These are phyloP conservation scores for Solea senegalensis DNA, from an alignment of 2,113 vertebrate species.

Conservation along the genomic window DNA sequence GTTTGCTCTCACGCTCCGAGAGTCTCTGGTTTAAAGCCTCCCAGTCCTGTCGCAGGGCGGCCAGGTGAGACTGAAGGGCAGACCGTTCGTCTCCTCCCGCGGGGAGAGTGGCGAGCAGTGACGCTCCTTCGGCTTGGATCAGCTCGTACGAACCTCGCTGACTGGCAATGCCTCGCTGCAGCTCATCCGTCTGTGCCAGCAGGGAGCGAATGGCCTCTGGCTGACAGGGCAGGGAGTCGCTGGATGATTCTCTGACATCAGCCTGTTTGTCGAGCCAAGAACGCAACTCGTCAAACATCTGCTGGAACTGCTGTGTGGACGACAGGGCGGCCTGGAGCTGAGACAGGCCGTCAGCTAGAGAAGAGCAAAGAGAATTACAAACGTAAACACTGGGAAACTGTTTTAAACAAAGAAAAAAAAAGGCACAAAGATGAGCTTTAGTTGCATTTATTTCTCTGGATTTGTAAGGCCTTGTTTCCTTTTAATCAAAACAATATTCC, in stretches of 20 bases:
- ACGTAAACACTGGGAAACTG: constrained; percentile 14
- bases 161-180: constrained; percentile 90
- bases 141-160: constrained; percentile 96
- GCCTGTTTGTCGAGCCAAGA: constrained; percentile 89
- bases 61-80: constrained; percentile 86
- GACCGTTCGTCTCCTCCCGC: constrained; percentile 89
- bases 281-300: constrained; percentile 96
- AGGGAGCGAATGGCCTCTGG: constrained; percentile 86
- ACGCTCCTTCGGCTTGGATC: constrained; percentile 89
- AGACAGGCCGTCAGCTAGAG: constrained; percentile 91
- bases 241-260: constrained; percentile 72
- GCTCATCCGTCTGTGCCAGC: constrained; percentile 89
- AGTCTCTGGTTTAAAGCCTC: constrained; percentile 86
- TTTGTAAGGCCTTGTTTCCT: not conserved
- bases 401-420: constrained; percentile 9
- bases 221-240: constrained; percentile 86
- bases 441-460: constrained; percentile 11
- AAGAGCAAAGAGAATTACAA: not conserved
- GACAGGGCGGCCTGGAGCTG: constrained; percentile 94
- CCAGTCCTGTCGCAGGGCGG: constrained; percentile 89
- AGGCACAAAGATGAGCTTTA: not conserved
- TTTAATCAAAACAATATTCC: constrained; percentile 8
- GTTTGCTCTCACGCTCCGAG: constrained; percentile 80
- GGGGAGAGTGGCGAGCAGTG: constrained; percentile 87
- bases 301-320: constrained; percentile 98